Evolutionary conservation across 2,113 vertebrate species (phyloP).

Genomic region (Ellobius talpinus): DNA sequence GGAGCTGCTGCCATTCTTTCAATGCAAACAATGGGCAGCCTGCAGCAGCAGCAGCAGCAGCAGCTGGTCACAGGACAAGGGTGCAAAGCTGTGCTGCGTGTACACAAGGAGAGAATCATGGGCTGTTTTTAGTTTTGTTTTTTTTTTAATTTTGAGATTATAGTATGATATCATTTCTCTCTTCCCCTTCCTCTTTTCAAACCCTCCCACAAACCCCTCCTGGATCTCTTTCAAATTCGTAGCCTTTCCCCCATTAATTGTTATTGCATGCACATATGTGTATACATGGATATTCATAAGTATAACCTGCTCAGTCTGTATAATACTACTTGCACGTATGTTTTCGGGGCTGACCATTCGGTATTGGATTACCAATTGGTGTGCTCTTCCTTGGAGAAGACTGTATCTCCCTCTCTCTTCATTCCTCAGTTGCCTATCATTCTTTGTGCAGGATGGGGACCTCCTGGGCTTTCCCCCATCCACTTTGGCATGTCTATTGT

Average conservation of each 20-base stretch:
- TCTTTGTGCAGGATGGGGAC: background rate
- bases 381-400: background rate
- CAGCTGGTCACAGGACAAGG: background rate
- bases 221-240: background rate
- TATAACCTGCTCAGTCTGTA: background rate
- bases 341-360: background rate
- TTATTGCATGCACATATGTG: background rate
- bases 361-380: background rate
- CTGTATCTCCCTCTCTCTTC: background rate
- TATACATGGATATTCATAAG: no score
- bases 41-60: background rate
- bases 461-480: background rate
- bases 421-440: background rate
- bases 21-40: background rate
- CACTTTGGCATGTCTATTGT: background rate
- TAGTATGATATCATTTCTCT: background rate
- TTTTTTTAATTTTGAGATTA: background rate
- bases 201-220: background rate
- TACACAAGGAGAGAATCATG: background rate
- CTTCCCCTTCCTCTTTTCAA: background rate
- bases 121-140: background rate
- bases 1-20: background rate
- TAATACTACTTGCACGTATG: no score
- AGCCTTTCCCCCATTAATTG: background rate
- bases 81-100: background rate